Conservation (phyloP, 2,113 vertebrate species). For the Ranitomeya variabilis region DNA sequence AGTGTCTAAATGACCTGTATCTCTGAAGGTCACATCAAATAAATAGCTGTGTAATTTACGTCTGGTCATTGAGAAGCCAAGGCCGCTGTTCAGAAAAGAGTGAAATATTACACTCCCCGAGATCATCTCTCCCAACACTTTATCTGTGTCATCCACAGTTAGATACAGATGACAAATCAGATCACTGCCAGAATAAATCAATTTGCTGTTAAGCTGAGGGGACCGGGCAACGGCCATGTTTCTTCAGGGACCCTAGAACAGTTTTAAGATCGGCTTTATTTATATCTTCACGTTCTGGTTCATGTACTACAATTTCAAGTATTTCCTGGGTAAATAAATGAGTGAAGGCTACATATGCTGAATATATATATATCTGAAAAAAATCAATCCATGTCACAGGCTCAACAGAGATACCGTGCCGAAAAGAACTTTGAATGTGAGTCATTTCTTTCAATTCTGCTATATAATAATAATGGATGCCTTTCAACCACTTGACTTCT, state of each 20-base stretch:
- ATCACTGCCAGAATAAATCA: slow-evolving; percentile 31
- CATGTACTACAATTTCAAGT: background rate
- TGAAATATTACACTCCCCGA: slow-evolving; percentile 6
- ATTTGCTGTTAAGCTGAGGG: background rate
- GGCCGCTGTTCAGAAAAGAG: background rate
- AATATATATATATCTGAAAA: background rate
- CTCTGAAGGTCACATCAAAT: background rate
- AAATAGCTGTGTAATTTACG: slow-evolving; percentile 9
- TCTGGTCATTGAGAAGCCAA: background rate
- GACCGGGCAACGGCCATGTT: background rate
- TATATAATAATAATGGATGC: background rate
- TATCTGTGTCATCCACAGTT: slow-evolving; percentile 28
- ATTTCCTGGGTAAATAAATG: background rate
- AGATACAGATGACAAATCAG: slow-evolving; percentile 27
- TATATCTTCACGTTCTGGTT: background rate
- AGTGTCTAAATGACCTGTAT: background rate
- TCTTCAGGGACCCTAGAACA: background rate
- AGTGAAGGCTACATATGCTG: background rate
- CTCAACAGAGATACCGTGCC: background rate
- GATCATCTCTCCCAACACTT: background rate
- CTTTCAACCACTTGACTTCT: background rate
- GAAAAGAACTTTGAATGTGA: background rate
- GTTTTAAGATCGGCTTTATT: background rate
- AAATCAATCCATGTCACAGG: background rate
- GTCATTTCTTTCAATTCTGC: background rate